Base-by-base conservation (phyloP, 2,888 invertebrate species). In the Trichogramma evanescens region DNA sequence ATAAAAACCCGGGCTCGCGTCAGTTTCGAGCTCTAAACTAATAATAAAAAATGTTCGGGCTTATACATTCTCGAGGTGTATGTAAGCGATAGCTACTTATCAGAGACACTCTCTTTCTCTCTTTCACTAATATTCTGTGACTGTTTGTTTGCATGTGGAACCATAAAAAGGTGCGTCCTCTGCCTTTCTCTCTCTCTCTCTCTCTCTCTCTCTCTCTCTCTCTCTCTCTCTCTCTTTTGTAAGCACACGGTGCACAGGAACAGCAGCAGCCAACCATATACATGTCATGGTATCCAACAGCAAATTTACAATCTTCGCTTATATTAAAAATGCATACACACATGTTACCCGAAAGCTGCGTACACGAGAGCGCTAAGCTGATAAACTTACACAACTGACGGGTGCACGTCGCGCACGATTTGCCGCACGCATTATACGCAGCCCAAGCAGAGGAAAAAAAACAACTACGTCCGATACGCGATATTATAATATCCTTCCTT, bases 21-120 rank as follows among this genome's bases (percentile, higher is more conserved):
- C 72, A 70, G 73, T 71, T 68, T 62, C 69, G 71, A 71, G 72
- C 70, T 71, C 69, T 73, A 72, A 74, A 74, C 71, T 26, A 26
- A 26, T 26, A 26, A 26, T 26, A 26, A 26, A 26, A 26, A 26
- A 26, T 26, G 69, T 61, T 67, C 70, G 72, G 66, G 69, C 63
- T 26, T 26, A 26, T 26, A 26, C 26, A 26, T 26, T 26, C 26
- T 26, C 26, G 26, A 26, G 26, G 26, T 26, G 3, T 26, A 26
- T 26, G 3, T 26, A 26, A 68, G 62, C 68, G 75, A 76, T 75
- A 76, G 76, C 74, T 76, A 76, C 74, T 76, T 77, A 76, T 77
- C 76, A 74, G 72, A 63, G 67, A 66, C 67, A 66, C 69, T 69
- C 68, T 74, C 75, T 75, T 76, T 75, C 69, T 69, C 68, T 74